Evolutionary conservation across 2,797 vertebrate species (phyloP).

Genomic region (Galaxias olidus): DNA sequence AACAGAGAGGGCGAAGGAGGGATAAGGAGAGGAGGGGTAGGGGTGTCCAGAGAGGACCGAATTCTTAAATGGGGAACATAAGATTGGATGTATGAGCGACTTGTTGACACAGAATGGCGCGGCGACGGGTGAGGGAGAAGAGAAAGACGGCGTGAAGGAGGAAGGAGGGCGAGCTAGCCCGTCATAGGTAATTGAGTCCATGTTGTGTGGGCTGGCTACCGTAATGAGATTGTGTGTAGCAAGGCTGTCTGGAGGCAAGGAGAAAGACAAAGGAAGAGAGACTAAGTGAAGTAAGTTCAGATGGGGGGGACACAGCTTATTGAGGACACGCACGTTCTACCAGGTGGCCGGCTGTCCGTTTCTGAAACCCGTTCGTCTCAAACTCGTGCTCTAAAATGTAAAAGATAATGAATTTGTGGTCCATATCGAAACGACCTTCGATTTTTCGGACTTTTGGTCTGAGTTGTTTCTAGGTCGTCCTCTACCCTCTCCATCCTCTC

Average conservation of each 20-base stretch:
- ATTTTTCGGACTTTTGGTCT: no score
- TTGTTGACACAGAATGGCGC: not conserved
- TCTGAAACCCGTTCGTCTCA: no score
- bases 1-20: not conserved
- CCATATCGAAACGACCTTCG: no score
- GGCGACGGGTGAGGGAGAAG: conserved; percentile 12
- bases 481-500: conserved; percentile 22
- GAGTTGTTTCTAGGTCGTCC: no score
- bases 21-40: not conserved
- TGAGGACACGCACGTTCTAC: no score
- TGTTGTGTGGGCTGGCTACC: conserved; percentile 61
- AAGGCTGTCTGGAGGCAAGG: conserved; percentile 45
- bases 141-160: not conserved
- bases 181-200: conserved; percentile 54
- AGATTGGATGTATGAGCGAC: conserved; percentile 1
- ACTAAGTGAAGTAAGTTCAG: conserved; percentile 1
- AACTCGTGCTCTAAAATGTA: no score
- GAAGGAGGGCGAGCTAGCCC: conserved; percentile 13
- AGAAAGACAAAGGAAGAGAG: not conserved
- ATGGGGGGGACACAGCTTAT: not conserved
- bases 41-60: not conserved
- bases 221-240: conserved; percentile 44
- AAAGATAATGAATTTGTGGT: no score
- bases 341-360: no score
- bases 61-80: not conserved